These are phyloP conservation scores for Litocranius walleri DNA, from an alignment of 2,113 vertebrate species.

Conservation along the genomic window DNA sequence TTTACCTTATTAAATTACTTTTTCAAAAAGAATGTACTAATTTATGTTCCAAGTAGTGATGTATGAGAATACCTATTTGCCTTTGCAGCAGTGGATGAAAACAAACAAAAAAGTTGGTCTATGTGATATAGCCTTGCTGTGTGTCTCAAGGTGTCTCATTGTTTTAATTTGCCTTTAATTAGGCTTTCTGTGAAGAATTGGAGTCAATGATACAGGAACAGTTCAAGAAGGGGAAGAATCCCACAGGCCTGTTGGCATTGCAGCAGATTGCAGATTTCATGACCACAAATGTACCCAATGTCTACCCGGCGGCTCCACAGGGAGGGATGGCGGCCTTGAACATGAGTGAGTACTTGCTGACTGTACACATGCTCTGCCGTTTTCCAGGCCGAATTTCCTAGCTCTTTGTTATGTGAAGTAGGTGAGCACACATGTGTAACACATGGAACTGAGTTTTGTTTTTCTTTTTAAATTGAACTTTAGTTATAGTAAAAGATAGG, in stretches of 20 bases:
- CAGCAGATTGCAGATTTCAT: conserved; percentile 99
- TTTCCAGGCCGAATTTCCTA: background rate
- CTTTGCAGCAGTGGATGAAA: background rate
- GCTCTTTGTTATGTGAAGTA: background rate
- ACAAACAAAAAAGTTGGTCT: background rate
- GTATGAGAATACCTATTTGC: background rate
- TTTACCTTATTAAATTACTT: background rate
- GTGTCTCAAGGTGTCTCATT: background rate
- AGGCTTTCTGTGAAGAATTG: conserved; percentile 98
- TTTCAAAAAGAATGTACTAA: background rate
- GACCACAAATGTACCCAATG: conserved; percentile 92
- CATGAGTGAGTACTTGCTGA: conserved; percentile 90
- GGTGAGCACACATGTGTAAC: background rate
- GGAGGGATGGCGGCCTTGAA: conserved; percentile 97
- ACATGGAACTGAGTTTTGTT: background rate
- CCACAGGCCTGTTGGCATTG: conserved; percentile 93
- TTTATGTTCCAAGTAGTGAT: background rate
- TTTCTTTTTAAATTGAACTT: background rate
- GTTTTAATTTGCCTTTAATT: conserved; percentile 6
- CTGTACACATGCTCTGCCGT: fast-evolving
- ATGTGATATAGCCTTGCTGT: background rate
- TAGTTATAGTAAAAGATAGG: background rate
- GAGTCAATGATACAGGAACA: conserved; percentile 99
- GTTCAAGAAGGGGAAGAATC: conserved; percentile 97
- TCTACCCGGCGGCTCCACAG: conserved; percentile 95